Percentiles rank a stretch among this genome's conserved stretches.
Conservation (phyloP, 2,113 vertebrate genomes). For the Vidua macroura region DNA sequence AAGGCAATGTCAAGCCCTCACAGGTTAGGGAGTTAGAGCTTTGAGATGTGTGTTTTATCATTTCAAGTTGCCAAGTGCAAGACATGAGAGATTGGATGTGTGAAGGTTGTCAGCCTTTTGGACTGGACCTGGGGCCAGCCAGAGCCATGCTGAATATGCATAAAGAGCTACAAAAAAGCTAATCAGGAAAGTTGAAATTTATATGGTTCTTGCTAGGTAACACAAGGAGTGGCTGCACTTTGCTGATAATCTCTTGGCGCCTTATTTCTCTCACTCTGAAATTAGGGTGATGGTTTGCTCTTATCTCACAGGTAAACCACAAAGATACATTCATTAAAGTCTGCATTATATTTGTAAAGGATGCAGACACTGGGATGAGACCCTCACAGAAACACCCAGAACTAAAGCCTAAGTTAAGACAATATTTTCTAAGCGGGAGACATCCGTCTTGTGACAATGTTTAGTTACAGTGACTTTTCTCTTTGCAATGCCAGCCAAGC, state of each 20-base stretch:
- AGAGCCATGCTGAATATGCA: background rate
- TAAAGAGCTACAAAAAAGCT: background rate
- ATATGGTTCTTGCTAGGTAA: background rate
- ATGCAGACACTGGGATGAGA: background rate
- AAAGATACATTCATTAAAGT: background rate
- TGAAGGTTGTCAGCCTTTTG: background rate
- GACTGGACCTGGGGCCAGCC: background rate
- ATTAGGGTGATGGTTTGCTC: background rate
- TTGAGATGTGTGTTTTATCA: background rate
- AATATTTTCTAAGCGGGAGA: slow-evolving; percentile 31
- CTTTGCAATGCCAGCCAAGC: slow-evolving; percentile 20
- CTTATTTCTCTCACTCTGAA: background rate
- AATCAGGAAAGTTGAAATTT: background rate
- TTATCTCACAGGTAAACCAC: background rate
- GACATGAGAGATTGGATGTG: background rate
- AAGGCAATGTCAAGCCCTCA: background rate
- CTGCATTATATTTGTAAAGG: background rate
- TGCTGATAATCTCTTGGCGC: background rate
- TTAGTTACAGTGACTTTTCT: slow-evolving; percentile 47
- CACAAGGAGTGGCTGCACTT: background rate
- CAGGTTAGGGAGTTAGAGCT: background rate
- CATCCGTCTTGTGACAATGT: slow-evolving; percentile 41
- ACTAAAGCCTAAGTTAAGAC: slow-evolving; percentile 16
- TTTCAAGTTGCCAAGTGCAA: background rate
- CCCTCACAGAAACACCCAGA: slow-evolving; percentile 1